A percentile compares a stretch with the other conserved stretches of the same genome.
Conservation (phyloP, 2,113 vertebrate species). For the Peromyscus californicus region DNA sequence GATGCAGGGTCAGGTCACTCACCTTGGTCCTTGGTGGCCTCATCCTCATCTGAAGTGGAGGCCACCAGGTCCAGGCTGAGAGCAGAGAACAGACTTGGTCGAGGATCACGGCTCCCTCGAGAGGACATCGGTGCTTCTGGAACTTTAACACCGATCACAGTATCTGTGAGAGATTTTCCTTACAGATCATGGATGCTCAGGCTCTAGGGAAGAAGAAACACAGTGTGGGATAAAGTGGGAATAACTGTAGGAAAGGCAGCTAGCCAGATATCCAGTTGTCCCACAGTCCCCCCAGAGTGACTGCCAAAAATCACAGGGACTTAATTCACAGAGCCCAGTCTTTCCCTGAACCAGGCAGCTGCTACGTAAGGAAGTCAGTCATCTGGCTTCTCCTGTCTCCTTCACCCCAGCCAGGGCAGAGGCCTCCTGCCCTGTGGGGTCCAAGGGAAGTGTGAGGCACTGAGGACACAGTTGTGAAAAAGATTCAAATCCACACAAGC, state of each 20-base stretch:
- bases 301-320: fast-evolving
- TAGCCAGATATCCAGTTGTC: background rate
- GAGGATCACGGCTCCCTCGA: background rate
- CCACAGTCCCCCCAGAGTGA: fast-evolving
- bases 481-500: background rate
- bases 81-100: no score
- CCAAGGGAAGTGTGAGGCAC: background rate
- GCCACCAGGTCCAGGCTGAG: fast-evolving
- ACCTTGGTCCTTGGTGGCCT: no score
- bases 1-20: fast-evolving
- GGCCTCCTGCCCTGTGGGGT: background rate
- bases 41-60: background rate
- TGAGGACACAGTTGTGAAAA: fast-evolving
- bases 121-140: fast-evolving
- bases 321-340: no score
- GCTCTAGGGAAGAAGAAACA: background rate
- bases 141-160: fast-evolving
- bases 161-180: background rate
- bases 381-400: background rate
- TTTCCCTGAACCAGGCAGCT: no score
- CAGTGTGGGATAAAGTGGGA: fast-evolving
- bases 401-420: background rate
- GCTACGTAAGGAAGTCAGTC: no score
- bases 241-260: background rate
- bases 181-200: fast-evolving